These are phyloP conservation scores for Pterophyllum scalare DNA, from an alignment of 2,113 vertebrate genomes.

Conservation along the genomic window DNA sequence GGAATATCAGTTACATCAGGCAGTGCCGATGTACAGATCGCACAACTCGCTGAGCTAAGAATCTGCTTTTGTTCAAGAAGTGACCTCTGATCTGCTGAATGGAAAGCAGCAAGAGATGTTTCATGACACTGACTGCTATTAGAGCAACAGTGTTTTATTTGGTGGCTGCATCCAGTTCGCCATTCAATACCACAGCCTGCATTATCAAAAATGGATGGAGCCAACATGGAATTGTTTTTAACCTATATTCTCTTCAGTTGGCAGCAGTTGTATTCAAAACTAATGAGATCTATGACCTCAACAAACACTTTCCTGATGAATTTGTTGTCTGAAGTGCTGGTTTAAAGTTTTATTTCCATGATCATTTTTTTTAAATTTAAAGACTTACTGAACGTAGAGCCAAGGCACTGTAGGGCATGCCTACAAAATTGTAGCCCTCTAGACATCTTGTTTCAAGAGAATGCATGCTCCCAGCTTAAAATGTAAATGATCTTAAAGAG, in stretches of 20 bases:
- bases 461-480: neutral
- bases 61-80: neutral
- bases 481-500: too few species aligned
- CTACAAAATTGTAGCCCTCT: neutral
- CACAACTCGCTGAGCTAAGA: neutral
- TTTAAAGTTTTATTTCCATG: neutral
- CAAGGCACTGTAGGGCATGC: too few species aligned
- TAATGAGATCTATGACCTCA: neutral
- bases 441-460: neutral
- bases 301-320: neutral
- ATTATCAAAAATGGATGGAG: too few species aligned
- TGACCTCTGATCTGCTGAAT: neutral
- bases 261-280: too few species aligned
- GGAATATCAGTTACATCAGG: neutral
- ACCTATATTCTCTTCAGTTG: neutral
- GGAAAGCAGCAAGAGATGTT: neutral
- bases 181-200: too few species aligned
- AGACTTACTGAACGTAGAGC: neutral
- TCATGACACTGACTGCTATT: neutral
- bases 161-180: neutral
- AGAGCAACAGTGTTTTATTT: neutral
- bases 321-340: neutral
- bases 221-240: too few species aligned
- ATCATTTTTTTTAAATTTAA: neutral
- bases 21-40: neutral